These are phyloP conservation scores for Lepidurus packardi DNA, from an alignment of 1,140 invertebrate species.

Conservation along the genomic window DNA sequence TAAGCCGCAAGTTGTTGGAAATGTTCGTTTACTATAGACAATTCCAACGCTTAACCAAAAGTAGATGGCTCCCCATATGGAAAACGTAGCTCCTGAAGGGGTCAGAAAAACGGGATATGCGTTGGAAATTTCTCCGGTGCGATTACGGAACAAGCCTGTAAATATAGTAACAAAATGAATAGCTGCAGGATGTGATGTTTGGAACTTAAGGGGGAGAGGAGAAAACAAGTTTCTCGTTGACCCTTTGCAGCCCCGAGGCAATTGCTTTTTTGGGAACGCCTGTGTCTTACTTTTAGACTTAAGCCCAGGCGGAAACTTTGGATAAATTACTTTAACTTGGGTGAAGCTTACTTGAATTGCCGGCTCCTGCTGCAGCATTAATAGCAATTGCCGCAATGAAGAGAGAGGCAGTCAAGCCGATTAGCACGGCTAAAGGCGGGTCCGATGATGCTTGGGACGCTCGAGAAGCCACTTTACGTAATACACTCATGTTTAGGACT, in stretches of 20 bases:
- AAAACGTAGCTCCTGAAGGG: conserved; percentile 26
- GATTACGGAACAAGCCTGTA: conserved; percentile 28
- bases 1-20: neutral
- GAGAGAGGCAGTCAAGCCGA: conserved; percentile 2
- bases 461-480: neutral
- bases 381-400: conserved; percentile 26
- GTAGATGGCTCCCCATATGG: conserved; percentile 33
- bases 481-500: neutral
- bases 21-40: conserved; percentile 23
- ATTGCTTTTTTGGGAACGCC: neutral
- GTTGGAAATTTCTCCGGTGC: conserved; percentile 27
- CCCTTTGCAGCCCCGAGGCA: too few species aligned
- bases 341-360: conserved; percentile 25
- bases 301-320: neutral
- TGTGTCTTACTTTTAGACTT: neutral
- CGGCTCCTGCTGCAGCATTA: conserved; percentile 29
- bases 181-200: neutral
- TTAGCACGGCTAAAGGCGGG: conserved; percentile 23
- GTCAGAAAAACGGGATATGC: conserved; percentile 27
- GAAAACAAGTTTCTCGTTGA: neutral
- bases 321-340: neutral
- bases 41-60: conserved; percentile 27
- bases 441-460: neutral
- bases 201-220: neutral
- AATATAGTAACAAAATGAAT: neutral